Conservation (phyloP, 2,113 vertebrate species). For the Opisthocomus hoazin region DNA sequence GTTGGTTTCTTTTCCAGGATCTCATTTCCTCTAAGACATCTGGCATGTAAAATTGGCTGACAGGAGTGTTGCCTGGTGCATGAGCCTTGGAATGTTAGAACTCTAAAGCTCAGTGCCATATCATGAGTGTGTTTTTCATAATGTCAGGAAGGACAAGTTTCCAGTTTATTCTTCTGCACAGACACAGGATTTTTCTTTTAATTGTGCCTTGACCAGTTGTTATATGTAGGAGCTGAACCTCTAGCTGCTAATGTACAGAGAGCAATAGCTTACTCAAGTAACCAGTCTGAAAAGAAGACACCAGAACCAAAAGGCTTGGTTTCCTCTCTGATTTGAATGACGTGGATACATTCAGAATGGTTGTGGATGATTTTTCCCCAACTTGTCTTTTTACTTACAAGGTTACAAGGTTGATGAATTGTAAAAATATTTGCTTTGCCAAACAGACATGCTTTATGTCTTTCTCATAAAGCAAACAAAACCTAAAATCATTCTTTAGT, state of each 20-base stretch:
- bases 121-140: conserved; percentile 61
- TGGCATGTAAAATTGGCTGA: conserved; percentile 5
- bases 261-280: neutral
- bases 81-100: conserved; percentile 37
- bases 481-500: neutral
- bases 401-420: neutral
- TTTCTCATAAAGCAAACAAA: neutral
- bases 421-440: conserved; percentile 7
- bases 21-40: conserved; percentile 27
- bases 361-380: neutral
- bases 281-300: neutral
- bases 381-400: neutral
- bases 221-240: neutral
- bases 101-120: conserved; percentile 51
- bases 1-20: neutral
- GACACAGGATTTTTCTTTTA: neutral
- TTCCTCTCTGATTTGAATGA: neutral
- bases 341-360: neutral
- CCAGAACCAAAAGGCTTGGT: neutral
- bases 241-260: neutral
- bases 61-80: conserved; percentile 22
- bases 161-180: conserved; percentile 62
- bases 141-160: conserved; percentile 57
- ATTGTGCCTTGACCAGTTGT: neutral
- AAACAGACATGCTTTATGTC: neutral